Evolutionary conservation across 2,797 vertebrate species (phyloP).

Genomic region (Carcharodon carcharias): DNA sequence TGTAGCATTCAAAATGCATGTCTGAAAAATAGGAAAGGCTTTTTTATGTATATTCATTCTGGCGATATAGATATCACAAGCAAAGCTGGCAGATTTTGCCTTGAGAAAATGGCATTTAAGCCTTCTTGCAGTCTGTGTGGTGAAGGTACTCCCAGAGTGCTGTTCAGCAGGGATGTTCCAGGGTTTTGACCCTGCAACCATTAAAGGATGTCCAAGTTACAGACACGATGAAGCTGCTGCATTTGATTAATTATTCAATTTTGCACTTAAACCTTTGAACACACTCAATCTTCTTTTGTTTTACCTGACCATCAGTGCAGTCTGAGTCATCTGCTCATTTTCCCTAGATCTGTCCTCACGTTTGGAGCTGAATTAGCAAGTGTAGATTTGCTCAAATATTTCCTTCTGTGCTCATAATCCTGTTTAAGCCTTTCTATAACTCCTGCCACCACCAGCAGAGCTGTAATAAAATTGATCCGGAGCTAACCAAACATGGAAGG

Average conservation of each 20-base stretch:
- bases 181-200: neutral
- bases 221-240: neutral
- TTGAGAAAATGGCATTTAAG: neutral
- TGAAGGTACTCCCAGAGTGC: neutral
- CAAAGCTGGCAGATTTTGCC: neutral
- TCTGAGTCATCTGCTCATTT: neutral
- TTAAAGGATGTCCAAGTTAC: neutral
- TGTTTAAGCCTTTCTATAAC: neutral
- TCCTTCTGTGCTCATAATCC: neutral
- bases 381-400: conserved; percentile 17
- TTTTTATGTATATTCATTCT: neutral
- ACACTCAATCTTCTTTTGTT: neutral
- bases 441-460: neutral
- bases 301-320: neutral
- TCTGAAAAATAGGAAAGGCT: neutral
- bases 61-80: neutral
- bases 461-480: neutral
- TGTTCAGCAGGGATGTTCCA: neutral
- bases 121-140: neutral
- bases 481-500: too few species aligned
- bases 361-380: neutral
- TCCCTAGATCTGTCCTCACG: neutral
- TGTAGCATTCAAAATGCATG: neutral
- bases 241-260: neutral
- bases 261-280: neutral